Evolutionary conservation across 2,888 invertebrate genomes (phyloP), one percentile per base, ranked within the genome.

Genomic region (Formica aserva): DNA sequence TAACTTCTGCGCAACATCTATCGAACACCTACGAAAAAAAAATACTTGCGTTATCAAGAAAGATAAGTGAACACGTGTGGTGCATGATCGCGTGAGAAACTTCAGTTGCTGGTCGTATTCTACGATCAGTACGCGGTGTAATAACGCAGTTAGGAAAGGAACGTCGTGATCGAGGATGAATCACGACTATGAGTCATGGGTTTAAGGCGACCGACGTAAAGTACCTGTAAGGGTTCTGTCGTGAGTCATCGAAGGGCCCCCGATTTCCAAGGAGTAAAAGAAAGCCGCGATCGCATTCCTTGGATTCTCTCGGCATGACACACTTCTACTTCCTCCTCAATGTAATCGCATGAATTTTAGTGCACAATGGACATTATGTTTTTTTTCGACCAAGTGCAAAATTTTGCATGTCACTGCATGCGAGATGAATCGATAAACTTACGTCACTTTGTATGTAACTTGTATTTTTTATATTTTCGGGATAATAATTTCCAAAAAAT

Each of bases 191-290:
- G 90, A 90, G 85, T 90, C 90, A 90, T 77, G 86, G 87, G 57
- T 81, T 65, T 60, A 62, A 62, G 81, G 60, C 45, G 66, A 75
- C 72, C 71, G 71, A 74, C 52, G 38, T 66, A 75, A 86, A 84
- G 87, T 91, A 91, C 90, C 90, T 86, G 87, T 48, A 69, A 69
- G 89, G 88, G 87, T 83, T 85, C 71, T 69, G 8, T 32, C 69
- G 65, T 91, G 93, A 92, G 81, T 93, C 92, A 92, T 87, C 88
- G 63, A 86, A 86, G 85, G 85, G 86, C 87, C 86, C 85, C 85
- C 84, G 84, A 76, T 88, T 90, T 89, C 88, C 87, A 72, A 86
- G 77, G 82, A 85, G 86, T 83, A 86, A 85, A 81, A 86, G 77
- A 83, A 83, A 87, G 85, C 78, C 74, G 62, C 71, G 89, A 83